Evolutionary conservation across 2,888 invertebrate genomes (phyloP), one percentile per base, ranked within the genome.

Genomic region (Lithodes maja): DNA sequence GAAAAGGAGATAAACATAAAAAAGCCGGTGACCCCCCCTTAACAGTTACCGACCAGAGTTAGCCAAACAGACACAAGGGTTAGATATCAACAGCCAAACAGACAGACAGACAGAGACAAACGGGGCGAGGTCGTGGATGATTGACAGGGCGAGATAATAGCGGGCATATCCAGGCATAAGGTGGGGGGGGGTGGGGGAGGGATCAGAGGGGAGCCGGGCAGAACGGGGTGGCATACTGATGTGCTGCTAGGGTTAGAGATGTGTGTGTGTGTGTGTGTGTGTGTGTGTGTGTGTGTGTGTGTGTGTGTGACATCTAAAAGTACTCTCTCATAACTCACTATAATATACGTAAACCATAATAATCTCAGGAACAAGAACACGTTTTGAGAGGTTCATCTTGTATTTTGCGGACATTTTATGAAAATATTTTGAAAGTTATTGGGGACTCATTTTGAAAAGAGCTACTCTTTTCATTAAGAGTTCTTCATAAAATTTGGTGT

Each of bases 91-190:
- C n/a, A 83, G 53, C 49, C 50, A 71, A 71, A n/a, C 49, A 74
- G 55, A 79, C 61, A 85, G 79, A 85, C 53, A 85, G 79, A 79
- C 69, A 79, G 78, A 69, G 50, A 49, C 52, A 15, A 69, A 68
- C 82, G 50, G 5, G 9, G 33, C 49, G 3, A 33, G 82, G 2
- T 55, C 53, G 52, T 17, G 61, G 81, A 82, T 86, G 86, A 86
- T 68, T 86, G 86, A 86, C 86, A 82, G 75, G 49, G 53, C 12
- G 68, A 82, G 82, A 77, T 86, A 82, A 86, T 82, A 82, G 81
- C 68, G 77, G 86, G 81, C 81, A 86, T 81, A 74, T 82, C 86
- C 55, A 61, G 78, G 85, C 79, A 82, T 82, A 89, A 83, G 85
- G 54, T 81, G 75, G 85, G 75, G 54, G 52, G 33, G 77, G 74